Percentiles rank a stretch among this genome's conserved stretches.
Evolutionary conservation across 2,888 invertebrate species (phyloP).

Genomic region (Oscheius sp.): DNA sequence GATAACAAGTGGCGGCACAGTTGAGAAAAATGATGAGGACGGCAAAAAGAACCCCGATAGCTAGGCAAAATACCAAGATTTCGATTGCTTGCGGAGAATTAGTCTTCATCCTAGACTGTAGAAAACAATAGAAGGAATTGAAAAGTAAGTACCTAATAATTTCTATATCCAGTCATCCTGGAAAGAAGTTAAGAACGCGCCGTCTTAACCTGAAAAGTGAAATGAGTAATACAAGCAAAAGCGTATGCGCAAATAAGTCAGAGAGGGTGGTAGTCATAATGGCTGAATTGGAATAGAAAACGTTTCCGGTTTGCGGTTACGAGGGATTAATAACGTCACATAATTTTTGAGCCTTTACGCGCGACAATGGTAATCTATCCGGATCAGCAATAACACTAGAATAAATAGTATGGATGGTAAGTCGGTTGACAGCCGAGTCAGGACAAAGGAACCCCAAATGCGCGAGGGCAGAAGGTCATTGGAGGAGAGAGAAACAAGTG

Average conservation of each 20-base stretch:
- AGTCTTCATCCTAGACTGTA: conserved; percentile 16
- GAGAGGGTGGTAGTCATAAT: not conserved
- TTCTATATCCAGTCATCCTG: not conserved
- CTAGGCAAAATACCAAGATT: conserved; percentile 33
- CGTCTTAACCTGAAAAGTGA: not conserved
- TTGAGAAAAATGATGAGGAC: conserved; percentile 28
- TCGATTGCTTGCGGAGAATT: conserved; percentile 34
- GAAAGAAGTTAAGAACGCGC: no score
- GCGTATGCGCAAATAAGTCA: not conserved
- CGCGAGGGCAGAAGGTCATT: conserved; percentile 24
- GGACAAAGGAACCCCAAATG: conserved; percentile 6
- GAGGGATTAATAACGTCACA: conserved; percentile 30
- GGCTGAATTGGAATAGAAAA: not conserved
- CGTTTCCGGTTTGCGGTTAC: conserved; percentile 27
- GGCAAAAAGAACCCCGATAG: conserved; percentile 22
- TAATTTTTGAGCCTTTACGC: conserved; percentile 11
- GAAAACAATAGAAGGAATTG: not conserved
- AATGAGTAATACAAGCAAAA: not conserved
- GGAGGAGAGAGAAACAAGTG: conserved; percentile 34
- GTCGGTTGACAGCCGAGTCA: not conserved
- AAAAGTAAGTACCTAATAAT: not conserved
- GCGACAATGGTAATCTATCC: conserved; percentile 22
- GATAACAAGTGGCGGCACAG: conserved; percentile 31
- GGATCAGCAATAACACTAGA: not conserved
- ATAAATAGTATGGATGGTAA: not conserved